Conservation (phyloP, 2,888 invertebrate genomes). For the Bellardia pandia region DNA sequence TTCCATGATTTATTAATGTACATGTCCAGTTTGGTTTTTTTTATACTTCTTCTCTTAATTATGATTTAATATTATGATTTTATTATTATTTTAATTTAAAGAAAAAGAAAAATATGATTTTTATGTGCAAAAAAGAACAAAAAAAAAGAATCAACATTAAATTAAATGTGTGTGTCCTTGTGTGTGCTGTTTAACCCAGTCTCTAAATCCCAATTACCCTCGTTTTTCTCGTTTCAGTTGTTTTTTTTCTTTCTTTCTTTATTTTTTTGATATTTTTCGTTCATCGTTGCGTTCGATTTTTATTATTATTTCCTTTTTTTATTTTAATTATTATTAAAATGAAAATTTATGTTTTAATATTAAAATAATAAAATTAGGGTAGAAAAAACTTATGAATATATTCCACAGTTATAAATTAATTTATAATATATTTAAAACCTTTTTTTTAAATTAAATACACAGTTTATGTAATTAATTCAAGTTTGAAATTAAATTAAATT, state of each 20-base stretch:
- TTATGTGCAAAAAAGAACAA: slow-evolving; percentile 43
- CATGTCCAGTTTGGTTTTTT: slow-evolving; percentile 38
- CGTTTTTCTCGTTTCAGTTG: slow-evolving; percentile 72
- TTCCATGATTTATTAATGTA: slow-evolving; percentile 54
- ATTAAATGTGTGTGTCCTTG: slow-evolving; percentile 81
- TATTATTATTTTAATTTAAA: slow-evolving; percentile 43
- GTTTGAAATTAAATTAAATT: slow-evolving; percentile 30
- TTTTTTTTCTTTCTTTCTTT: slow-evolving; percentile 42
- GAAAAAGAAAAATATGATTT: slow-evolving; percentile 54
- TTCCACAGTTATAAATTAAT: slow-evolving; percentile 70
- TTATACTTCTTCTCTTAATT: slow-evolving; percentile 27
- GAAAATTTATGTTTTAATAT: slow-evolving; percentile 66
- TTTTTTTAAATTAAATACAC: slow-evolving; percentile 41
- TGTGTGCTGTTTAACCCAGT: slow-evolving; percentile 82
- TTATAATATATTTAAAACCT: slow-evolving; percentile 46
- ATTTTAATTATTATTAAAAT: slow-evolving; percentile 58
- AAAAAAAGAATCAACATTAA: slow-evolving; percentile 49
- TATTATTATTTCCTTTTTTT: slow-evolving; percentile 22
- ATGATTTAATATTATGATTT: slow-evolving; percentile 61
- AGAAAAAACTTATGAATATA: slow-evolving; percentile 48
- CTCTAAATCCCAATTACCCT: slow-evolving; percentile 75
- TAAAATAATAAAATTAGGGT: slow-evolving; percentile 41
- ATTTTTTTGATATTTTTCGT: background rate
- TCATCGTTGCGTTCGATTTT: slow-evolving; percentile 40
- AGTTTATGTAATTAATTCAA: slow-evolving; percentile 54